Base-by-base conservation (phyloP, 1,140 invertebrate genomes). In the Caenorhabditis remanei region DNA sequence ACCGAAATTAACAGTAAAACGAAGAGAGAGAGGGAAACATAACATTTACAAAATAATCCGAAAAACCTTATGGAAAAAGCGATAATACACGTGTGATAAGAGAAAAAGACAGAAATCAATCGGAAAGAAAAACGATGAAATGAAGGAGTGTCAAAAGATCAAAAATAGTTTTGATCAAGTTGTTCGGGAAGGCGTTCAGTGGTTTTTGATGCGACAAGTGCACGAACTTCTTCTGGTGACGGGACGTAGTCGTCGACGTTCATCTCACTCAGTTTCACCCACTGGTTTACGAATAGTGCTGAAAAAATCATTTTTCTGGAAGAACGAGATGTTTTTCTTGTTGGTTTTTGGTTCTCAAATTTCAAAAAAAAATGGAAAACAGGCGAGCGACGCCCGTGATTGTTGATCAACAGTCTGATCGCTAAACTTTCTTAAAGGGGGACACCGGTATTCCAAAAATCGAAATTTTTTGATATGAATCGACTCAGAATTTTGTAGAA, bases 211-310 rank as follows among this genome's bases (percentile, higher is more conserved):
- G 19, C 43, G 21, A 79, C 40, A 13, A 79, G 21, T 9, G 46
- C 46, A 16, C 46, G 71, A 24, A 50, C 46, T 50, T 79, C 71
- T 50, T 79, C 71, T 2, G 71, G 46, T 0, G 71, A 53, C 8
- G 71, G 71, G 13, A 79, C 71, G 71, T 85, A 85, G 32, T 50
- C 55, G 46, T 53, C 50, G 46, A 67, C 50, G 40, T 55, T 71
- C 63, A 85, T 63, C 32, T 85, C 85, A 24, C 63, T 75, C 50
- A 85, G 19, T 40, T 53, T 65, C 24, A 75, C 85, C 85, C 85
- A 85, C 56, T 85, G 85, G n/a, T 85, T 85, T 0, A 63, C 53
- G 53, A 85, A 85, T 8, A 85, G 67, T 40, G 85, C 85, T 85
- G 61, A 48, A 85, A 85, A 61, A 19, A 24, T 5, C 14, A 1